These are phyloP conservation scores for Meriones unguiculatus DNA, from an alignment of 2,113 vertebrate genomes.

Conservation along the genomic window DNA sequence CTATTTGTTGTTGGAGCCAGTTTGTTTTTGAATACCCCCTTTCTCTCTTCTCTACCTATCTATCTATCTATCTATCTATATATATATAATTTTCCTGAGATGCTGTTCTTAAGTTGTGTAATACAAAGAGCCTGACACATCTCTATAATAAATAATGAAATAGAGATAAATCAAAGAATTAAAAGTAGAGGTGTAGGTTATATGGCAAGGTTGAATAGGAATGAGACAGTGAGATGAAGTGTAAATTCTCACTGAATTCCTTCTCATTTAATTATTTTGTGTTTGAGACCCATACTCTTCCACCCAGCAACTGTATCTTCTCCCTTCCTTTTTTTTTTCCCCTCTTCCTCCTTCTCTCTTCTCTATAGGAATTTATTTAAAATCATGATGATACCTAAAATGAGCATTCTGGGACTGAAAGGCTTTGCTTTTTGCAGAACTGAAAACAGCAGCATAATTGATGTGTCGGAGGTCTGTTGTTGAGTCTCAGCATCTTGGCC, in stretches of 20 bases:
- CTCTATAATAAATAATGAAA: slow-evolving; percentile 11
- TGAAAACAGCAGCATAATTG: slow-evolving; percentile 5
- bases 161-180: not conserved
- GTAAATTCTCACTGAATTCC: not conserved
- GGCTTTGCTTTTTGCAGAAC: slow-evolving; percentile 31
- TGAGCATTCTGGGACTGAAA: slow-evolving; percentile 51
- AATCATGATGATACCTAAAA: slow-evolving; percentile 5
- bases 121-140: not conserved
- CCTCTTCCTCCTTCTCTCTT: not conserved
- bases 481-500: slow-evolving; percentile 40
- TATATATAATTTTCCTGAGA: slow-evolving; percentile 18
- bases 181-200: slow-evolving; percentile 15
- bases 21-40: not conserved
- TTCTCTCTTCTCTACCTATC: too few species aligned
- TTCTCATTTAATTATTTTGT: slow-evolving; percentile 38
- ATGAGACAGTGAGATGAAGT: slow-evolving; percentile 41
- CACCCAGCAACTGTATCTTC: not conserved
- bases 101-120: not conserved
- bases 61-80: not conserved
- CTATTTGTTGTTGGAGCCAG: not conserved
- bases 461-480: slow-evolving; percentile 25
- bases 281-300: not conserved
- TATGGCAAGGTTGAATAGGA: not conserved
- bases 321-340: not conserved
- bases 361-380: slow-evolving; percentile 13